Percentiles rank a stretch among this genome's conserved stretches.
These are phyloP conservation scores for Ophion ellenae DNA, from an alignment of 2,888 invertebrate genomes.

Conservation along the genomic window DNA sequence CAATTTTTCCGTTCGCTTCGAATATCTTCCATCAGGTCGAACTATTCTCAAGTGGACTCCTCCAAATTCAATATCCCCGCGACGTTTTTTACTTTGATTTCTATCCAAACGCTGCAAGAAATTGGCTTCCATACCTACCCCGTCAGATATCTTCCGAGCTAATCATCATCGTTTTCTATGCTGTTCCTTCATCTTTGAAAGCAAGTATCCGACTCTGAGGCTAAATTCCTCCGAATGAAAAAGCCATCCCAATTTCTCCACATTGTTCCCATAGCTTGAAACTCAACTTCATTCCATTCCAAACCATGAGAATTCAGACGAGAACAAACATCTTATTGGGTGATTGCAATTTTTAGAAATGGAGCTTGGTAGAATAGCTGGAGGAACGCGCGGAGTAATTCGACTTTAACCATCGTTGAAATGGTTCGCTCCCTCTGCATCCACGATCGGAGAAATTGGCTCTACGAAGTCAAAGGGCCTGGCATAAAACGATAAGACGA, in stretches of 20 bases:
- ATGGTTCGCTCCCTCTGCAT: conserved; percentile 29
- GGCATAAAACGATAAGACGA: conserved; percentile 57
- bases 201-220: too few species aligned
- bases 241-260: too few species aligned
- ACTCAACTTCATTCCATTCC: not conserved
- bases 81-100: too few species aligned
- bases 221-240: not conserved
- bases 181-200: too few species aligned
- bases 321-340: not conserved
- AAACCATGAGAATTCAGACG: not conserved
- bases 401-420: conserved; percentile 48
- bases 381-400: conserved; percentile 32
- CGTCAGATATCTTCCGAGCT: too few species aligned
- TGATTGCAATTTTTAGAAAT: conserved; percentile 31
- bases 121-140: too few species aligned
- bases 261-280: too few species aligned
- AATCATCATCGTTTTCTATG: too few species aligned
- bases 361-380: conserved; percentile 1
- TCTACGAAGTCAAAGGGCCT: conserved; percentile 58
- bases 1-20: not conserved
- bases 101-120: too few species aligned
- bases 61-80: too few species aligned
- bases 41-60: too few species aligned
- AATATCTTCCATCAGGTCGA: not conserved
- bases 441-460: conserved; percentile 49